Conservation (phyloP, 2,888 invertebrate species). For the Limnephilus rhombicus region DNA sequence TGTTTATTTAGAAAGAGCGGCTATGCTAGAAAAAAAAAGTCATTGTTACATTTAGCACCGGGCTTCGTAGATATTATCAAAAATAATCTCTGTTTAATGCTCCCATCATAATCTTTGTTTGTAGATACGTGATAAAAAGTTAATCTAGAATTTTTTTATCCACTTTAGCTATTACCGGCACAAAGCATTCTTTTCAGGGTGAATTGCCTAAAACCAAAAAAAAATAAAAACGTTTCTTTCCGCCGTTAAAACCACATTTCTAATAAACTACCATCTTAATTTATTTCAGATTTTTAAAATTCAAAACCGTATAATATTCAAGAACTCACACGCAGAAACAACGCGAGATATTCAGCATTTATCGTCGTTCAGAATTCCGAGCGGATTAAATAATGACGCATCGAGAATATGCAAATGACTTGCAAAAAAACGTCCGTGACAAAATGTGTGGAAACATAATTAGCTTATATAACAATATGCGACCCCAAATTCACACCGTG, state of each 20-base stretch:
- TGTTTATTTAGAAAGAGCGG: no score
- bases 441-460: slow-evolving; percentile 79
- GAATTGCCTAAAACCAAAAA: no score
- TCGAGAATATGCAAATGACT: slow-evolving; percentile 57
- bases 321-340: slow-evolving; percentile 8
- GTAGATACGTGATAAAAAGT: no score
- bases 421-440: slow-evolving; percentile 67
- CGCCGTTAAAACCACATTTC: neutral
- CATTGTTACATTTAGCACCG: no score
- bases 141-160: no score
- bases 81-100: no score
- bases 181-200: no score
- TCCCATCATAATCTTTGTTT: no score
- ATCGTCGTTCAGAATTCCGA: slow-evolving; percentile 59
- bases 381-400: slow-evolving; percentile 54
- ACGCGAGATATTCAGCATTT: slow-evolving; percentile 51
- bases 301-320: neutral
- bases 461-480: slow-evolving; percentile 71
- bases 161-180: no score
- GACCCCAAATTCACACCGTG: slow-evolving; percentile 62
- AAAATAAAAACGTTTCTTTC: no score
- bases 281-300: neutral
- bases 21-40: no score
- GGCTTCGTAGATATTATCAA: no score
- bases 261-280: neutral